These are phyloP conservation scores for Drosophila oshimai DNA, from an alignment of 1,140 invertebrate species.

Conservation along the genomic window DNA sequence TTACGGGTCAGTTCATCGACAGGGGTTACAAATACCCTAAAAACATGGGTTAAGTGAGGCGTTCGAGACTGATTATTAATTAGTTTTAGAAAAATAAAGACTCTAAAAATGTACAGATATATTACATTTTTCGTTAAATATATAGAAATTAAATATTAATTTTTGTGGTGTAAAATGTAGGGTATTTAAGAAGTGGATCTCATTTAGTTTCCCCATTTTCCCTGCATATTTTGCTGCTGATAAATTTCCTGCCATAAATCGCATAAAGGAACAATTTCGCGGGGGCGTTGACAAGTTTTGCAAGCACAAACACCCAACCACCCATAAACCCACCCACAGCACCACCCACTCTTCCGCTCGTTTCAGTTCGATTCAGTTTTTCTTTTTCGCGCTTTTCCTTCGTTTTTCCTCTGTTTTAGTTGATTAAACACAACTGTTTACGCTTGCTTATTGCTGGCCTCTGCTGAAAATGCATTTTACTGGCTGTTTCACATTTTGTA, in stretches of 20 bases:
- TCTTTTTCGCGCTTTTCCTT: conserved; percentile 4
- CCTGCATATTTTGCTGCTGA: conserved; percentile 12
- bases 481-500: conserved; percentile 12
- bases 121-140: too few species aligned
- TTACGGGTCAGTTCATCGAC: neutral
- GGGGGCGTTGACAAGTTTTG: conserved; percentile 37
- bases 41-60: neutral
- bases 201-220: neutral
- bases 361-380: conserved; percentile 29
- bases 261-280: conserved; percentile 13
- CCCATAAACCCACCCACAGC: neutral
- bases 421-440: conserved; percentile 72
- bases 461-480: conserved; percentile 55
- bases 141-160: too few species aligned
- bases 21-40: neutral
- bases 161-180: too few species aligned
- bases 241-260: conserved; percentile 35
- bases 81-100: too few species aligned
- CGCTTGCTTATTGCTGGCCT: conserved; percentile 18
- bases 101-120: too few species aligned
- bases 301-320: neutral
- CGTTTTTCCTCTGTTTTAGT: conserved; percentile 48
- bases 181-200: neutral
- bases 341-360: conserved; percentile 6
- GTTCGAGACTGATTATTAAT: too few species aligned